A percentile compares a stretch with the other conserved stretches of the same genome.
These are phyloP conservation scores for Chionodraco myersi DNA, from an alignment of 2,113 vertebrate genomes.

Conservation along the genomic window DNA sequence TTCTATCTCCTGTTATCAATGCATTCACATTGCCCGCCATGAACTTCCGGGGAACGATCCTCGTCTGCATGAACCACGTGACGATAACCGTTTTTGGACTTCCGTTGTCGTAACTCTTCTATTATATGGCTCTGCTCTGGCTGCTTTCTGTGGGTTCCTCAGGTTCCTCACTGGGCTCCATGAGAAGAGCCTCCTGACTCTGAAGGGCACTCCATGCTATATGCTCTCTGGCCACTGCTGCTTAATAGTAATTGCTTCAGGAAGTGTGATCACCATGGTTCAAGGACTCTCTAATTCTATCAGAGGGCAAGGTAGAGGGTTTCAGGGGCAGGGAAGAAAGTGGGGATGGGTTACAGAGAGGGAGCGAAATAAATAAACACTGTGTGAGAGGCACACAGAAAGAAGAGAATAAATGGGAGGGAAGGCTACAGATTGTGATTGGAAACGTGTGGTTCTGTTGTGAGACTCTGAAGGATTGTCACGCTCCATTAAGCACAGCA, in stretches of 20 bases:
- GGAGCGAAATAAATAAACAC: conserved; percentile 44
- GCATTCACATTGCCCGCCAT: too few species aligned
- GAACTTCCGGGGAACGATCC: too few species aligned
- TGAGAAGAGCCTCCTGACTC: conserved; percentile 69
- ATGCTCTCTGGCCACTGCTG: conserved; percentile 59
- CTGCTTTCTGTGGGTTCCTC: conserved; percentile 63
- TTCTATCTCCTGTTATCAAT: too few species aligned
- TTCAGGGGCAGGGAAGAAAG: conserved; percentile 21
- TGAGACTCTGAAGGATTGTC: conserved; percentile 73
- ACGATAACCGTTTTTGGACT: too few species aligned
- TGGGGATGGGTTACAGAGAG: conserved; percentile 30
- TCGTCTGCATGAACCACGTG: too few species aligned
- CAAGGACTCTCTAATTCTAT: conserved; percentile 82
- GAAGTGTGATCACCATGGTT: conserved; percentile 83
- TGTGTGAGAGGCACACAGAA: conserved; percentile 19
- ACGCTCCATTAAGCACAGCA: conserved; percentile 75
- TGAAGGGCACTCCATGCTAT: conserved; percentile 40
- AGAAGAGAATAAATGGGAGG: conserved; percentile 16
- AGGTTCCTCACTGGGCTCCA: conserved; percentile 67
- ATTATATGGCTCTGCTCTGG: neutral
- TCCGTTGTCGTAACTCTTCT: too few species aligned
- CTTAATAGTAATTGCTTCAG: conserved; percentile 83
- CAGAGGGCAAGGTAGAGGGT: conserved; percentile 52
- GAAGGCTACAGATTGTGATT: conserved; percentile 37
- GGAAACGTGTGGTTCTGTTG: conserved; percentile 48